Evolutionary conservation across 1,140 invertebrate species (phyloP), one percentile per base, ranked within the genome.

Genomic region (Paralvinella palmiformis): DNA sequence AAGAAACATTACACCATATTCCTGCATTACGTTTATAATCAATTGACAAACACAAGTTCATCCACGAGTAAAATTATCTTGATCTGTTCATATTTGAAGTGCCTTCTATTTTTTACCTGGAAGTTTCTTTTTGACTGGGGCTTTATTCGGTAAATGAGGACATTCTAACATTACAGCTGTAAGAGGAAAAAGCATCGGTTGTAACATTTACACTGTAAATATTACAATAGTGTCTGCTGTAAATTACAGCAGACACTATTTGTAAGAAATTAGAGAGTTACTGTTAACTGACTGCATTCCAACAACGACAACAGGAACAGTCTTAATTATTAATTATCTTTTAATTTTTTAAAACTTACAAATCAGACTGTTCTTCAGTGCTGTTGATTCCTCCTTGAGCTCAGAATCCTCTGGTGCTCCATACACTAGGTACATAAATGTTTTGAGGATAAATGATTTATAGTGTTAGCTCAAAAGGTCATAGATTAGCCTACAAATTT

Each of bases 351-450:
- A n/a, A n/a, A n/a, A n/a, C n/a, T n/a, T 73, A 79, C 76, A 64
- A 17, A 91, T 83, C 1, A 91, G 81, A 59, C 86, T 86, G 29
- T 86, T 88, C 66, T 88, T 87, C 68, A 93, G 79, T 32, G 85
- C 86, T 74, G 86, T 86, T 3, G 80, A 75, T 73, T 87, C 68
- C 59, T 73, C 63, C 37, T 84, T 82, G 37, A 88, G 75, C 67
- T 89, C 85, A 57, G 85, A 86, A 75, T 88, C 87, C 71, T 91
- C 89, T 6, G 88, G 85, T 35, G 86, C 84, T 64, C 91, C 91
- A 79, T 89, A 89, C 82, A 87, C 91, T 93, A 76, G 56, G 85
- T 84, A 70, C 70, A 72, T 73, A 77, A 72, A 66, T 64, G 52
- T 24, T 52, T 53, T 24, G 48, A 65, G 0, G 35, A 35, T 13